These are phyloP conservation scores for Protosalanx chinensis DNA, from an alignment of 2,797 vertebrate species.

Conservation along the genomic window DNA sequence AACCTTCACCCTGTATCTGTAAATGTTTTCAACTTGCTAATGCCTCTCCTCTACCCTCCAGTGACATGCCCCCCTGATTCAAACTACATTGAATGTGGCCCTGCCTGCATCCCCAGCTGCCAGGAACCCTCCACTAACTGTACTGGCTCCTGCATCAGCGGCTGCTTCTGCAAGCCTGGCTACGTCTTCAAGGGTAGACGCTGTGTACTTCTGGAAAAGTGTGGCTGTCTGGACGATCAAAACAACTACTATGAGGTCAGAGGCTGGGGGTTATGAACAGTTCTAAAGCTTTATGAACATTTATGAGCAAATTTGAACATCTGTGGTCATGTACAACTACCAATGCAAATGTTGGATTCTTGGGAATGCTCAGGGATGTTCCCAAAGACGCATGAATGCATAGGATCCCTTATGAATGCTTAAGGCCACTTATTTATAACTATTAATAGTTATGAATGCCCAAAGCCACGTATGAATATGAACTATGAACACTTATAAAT, in stretches of 20 bases:
- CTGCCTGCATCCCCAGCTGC: slow-evolving; percentile 72
- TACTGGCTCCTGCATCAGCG: slow-evolving; percentile 64
- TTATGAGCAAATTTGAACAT: neutral
- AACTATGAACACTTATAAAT: neutral
- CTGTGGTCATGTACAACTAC: neutral
- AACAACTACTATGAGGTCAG: slow-evolving; percentile 74
- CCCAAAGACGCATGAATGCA: neutral
- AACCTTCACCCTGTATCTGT: neutral
- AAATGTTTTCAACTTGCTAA: neutral
- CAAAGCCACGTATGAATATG: too few species aligned
- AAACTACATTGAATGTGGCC: slow-evolving; percentile 72
- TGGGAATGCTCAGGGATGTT: neutral
- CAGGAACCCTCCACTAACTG: slow-evolving; percentile 72
- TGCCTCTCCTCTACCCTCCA: slow-evolving; percentile 22
- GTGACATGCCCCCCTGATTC: slow-evolving; percentile 67
- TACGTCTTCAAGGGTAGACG: slow-evolving; percentile 67
- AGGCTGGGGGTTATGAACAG: neutral
- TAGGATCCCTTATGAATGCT: neutral
- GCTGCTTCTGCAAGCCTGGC: slow-evolving; percentile 77
- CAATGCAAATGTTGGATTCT: neutral
- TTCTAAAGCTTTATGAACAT: neutral
- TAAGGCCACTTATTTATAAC: neutral
- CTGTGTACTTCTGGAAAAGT: slow-evolving; percentile 71
- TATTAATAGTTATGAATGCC: neutral
- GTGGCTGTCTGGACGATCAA: slow-evolving; percentile 71